These are phyloP conservation scores for Drosophila melanosoma DNA, from an alignment of 2,888 invertebrate species.

Conservation along the genomic window DNA sequence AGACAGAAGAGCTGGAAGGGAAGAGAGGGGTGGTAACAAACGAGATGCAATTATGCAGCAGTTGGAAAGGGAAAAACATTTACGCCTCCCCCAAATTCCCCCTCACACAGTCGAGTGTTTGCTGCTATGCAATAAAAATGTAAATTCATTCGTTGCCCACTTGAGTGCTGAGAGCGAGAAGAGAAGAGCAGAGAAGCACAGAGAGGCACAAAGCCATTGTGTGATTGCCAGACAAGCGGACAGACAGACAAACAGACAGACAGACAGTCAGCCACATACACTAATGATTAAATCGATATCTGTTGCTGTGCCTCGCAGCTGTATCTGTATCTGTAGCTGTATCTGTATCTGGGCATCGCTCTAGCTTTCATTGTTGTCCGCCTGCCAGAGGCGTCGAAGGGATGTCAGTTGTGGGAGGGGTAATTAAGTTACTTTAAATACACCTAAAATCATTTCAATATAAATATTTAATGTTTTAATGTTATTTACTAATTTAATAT, in stretches of 20 bases:
- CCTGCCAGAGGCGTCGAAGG: conserved; percentile 2
- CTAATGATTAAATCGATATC: conserved; percentile 80
- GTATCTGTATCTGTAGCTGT: conserved; percentile 31
- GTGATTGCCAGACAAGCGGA: conserved; percentile 23
- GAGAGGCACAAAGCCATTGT: conserved; percentile 5
- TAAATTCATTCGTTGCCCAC: conserved; percentile 66
- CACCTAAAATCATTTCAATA: not conserved
- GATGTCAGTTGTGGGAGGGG: not conserved
- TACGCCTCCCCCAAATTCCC: not conserved
- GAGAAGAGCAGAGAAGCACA: not conserved
- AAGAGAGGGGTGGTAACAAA: not conserved
- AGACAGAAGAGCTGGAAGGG: not conserved
- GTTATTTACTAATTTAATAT: too few relatives aligned
- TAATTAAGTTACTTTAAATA: not conserved
- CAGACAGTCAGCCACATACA: conserved; percentile 15
- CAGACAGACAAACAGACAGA: not conserved
- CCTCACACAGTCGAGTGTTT: not conserved
- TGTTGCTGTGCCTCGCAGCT: conserved; percentile 18
- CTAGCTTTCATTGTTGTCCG: conserved; percentile 37
- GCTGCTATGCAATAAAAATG: conserved; percentile 70
- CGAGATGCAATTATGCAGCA: conserved; percentile 32
- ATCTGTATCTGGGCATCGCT: conserved; percentile 36
- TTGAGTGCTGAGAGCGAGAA: conserved; percentile 18
- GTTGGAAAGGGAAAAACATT: conserved; percentile 15
- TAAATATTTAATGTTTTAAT: not conserved